Evolutionary conservation across 2,797 vertebrate genomes (phyloP).

Genomic region (Tangara arthus): DNA sequence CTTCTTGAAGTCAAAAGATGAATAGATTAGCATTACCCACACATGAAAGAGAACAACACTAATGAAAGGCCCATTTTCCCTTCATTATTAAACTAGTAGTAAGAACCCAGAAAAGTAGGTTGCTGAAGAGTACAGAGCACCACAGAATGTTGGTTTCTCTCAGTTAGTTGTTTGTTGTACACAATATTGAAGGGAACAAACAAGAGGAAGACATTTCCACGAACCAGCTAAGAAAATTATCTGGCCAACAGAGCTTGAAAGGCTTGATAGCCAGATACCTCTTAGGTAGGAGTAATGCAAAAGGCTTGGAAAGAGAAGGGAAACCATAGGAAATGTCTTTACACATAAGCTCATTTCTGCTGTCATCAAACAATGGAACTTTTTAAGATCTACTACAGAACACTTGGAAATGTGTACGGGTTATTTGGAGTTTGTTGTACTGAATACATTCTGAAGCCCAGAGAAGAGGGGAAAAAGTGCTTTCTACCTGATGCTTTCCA

Average conservation of each 20-base stretch:
- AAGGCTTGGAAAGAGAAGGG: not conserved
- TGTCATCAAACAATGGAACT: not conserved
- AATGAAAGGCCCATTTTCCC: not conserved
- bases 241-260: not conserved
- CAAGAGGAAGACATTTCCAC: not conserved
- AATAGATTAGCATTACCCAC: not conserved
- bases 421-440: not conserved
- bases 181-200: not conserved
- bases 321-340: not conserved
- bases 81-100: not conserved
- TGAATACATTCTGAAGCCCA: not conserved
- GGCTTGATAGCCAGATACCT: not conserved
- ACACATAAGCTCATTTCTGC: not conserved
- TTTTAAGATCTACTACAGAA: not conserved
- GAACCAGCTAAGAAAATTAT: not conserved
- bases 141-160: not conserved
- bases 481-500: not conserved
- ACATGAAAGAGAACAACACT: not conserved
- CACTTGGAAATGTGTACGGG: not conserved
- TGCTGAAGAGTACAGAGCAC: not conserved
- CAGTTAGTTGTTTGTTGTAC: not conserved
- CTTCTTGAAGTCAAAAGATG: not conserved
- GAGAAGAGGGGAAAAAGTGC: not conserved
- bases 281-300: not conserved
- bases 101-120: not conserved